Evolutionary conservation across 2,888 invertebrate species (phyloP).

Genomic region (Meghimatium bilineatum): DNA sequence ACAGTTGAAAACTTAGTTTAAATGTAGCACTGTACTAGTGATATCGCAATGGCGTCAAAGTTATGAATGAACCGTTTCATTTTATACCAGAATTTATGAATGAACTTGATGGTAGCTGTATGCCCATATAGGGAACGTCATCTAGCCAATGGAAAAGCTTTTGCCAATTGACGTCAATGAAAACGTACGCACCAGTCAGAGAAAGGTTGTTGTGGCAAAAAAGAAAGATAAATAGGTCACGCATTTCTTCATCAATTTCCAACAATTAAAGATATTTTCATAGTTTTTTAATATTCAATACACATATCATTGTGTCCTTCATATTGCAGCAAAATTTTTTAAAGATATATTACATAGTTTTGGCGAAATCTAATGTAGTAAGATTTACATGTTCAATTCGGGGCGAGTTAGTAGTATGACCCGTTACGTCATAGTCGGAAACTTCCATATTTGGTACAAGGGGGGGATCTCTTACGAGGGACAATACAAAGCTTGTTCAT

Average conservation of each 20-base stretch:
- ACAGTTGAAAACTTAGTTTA: conserved; percentile 4
- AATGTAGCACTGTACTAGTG: conserved; percentile 19
- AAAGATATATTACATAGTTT: neutral
- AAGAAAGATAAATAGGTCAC: conserved; percentile 55
- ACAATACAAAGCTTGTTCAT: neutral
- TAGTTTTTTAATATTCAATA: neutral
- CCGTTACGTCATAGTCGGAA: conserved; percentile 51
- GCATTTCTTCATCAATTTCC: conserved; percentile 1
- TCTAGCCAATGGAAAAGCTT: conserved; percentile 61
- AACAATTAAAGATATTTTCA: neutral
- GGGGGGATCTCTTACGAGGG: conserved; percentile 49
- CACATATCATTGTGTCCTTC: neutral
- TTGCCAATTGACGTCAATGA: conserved; percentile 56
- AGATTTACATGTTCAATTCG: neutral
- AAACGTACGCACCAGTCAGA: conserved; percentile 54
- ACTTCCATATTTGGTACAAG: conserved; percentile 70
- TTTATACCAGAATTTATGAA: conserved; percentile 68
- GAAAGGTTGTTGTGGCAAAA: conserved; percentile 52
- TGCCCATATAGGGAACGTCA: conserved; percentile 70
- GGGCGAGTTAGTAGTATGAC: conserved; percentile 30
- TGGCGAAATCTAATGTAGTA: conserved; percentile 29
- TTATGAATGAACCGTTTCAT: conserved; percentile 65
- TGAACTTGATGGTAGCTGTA: conserved; percentile 62
- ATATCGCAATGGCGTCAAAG: conserved; percentile 51
- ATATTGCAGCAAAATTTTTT: neutral